Evolutionary conservation across 2,113 vertebrate species (phyloP).

Genomic region (Poeciliopsis retropinna): DNA sequence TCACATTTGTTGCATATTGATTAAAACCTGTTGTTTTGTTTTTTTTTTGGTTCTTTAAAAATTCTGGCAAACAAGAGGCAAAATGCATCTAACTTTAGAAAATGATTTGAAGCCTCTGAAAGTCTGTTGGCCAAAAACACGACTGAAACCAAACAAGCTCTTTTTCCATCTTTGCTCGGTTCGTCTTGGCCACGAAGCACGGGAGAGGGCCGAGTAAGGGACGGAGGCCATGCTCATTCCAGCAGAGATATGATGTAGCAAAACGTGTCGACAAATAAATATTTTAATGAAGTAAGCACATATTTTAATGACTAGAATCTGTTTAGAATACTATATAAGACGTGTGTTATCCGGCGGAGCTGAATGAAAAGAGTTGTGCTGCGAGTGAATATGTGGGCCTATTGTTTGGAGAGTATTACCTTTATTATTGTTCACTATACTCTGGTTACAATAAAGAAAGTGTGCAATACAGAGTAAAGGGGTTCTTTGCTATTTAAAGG

Average conservation of each 20-base stretch:
- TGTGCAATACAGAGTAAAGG: conserved; percentile 66
- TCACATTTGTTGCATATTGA: neutral
- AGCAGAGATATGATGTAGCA: conserved; percentile 72
- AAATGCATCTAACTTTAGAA: conserved; percentile 9
- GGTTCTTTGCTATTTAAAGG: conserved; percentile 65
- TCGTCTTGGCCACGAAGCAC: conserved; percentile 16
- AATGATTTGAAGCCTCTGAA: conserved; percentile 28
- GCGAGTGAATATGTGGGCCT: conserved; percentile 45
- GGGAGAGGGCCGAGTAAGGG: conserved; percentile 30
- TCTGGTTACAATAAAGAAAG: conserved; percentile 62
- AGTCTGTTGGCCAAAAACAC: conserved; percentile 11
- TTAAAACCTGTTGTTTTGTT: neutral
- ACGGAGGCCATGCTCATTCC: conserved; percentile 41
- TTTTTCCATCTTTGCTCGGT: conserved; percentile 59
- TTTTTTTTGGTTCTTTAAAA: neutral
- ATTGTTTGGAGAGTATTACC: conserved; percentile 40
- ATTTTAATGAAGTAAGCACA: conserved; percentile 79
- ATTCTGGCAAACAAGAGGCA: neutral
- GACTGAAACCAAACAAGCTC: conserved; percentile 15
- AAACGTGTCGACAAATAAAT: conserved; percentile 59
- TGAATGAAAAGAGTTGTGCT: conserved; percentile 39
- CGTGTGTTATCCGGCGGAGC: conserved; percentile 46
- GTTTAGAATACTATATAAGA: conserved; percentile 67
- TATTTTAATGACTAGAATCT: conserved; percentile 77
- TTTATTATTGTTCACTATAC: conserved; percentile 52